A percentile compares a stretch with the other conserved stretches of the same genome.
Conservation (phyloP, 2,113 vertebrate species). For the Labeo rohita region DNA sequence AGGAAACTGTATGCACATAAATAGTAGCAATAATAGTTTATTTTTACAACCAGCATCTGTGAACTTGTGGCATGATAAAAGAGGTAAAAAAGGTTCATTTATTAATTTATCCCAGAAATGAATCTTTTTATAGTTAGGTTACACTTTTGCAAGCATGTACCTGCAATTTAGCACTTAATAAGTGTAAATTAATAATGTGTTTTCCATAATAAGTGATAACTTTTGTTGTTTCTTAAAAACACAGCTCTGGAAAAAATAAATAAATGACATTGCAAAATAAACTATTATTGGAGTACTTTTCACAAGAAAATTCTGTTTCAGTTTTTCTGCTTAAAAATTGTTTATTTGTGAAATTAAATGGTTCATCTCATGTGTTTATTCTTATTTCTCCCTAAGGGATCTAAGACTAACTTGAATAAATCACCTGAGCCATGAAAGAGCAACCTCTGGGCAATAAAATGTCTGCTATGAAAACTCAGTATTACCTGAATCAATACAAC, state of each 20-base stretch:
- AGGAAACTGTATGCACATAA: background rate
- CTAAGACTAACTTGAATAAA: background rate
- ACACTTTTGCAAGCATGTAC: background rate
- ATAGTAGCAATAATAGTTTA: background rate
- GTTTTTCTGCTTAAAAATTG: background rate
- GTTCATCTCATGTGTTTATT: background rate
- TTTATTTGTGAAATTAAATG: background rate
- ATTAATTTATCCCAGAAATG: background rate
- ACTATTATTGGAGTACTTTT: background rate
- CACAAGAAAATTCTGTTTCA: background rate
- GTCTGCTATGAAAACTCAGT: background rate
- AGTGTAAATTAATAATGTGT: background rate
- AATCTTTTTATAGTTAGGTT: background rate
- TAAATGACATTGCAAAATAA: background rate
- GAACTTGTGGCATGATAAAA: background rate
- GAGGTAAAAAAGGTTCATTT: background rate
- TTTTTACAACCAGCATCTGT: background rate
- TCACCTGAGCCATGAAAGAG: background rate
- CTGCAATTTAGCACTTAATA: background rate
- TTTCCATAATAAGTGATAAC: background rate
- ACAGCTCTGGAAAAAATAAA: background rate
- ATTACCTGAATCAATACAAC: conserved; percentile 3
- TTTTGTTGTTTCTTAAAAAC: background rate
- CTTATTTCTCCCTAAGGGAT: background rate
- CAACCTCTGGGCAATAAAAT: background rate